These are phyloP conservation scores for Euwallacea similis DNA, from an alignment of 1,140 invertebrate species.

Conservation along the genomic window DNA sequence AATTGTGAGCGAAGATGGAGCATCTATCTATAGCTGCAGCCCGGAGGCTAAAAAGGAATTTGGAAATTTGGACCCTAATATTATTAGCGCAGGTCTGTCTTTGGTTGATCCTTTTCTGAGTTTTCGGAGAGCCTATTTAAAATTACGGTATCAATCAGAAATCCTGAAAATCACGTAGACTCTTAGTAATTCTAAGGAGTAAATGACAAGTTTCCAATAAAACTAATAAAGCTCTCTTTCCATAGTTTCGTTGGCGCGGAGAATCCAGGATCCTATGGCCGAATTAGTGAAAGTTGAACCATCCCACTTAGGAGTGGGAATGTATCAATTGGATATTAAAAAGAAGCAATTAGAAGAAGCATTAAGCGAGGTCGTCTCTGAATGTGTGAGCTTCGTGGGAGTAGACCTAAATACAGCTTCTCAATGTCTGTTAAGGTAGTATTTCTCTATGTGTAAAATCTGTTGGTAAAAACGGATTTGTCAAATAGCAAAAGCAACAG, in stretches of 20 bases:
- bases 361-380: constrained; percentile 73
- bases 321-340: constrained; percentile 90
- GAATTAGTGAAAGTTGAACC: constrained; percentile 93
- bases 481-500: no score
- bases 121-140: constrained; percentile 7
- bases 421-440: constrained; percentile 10
- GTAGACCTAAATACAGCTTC: constrained; percentile 88
- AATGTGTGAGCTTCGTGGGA: constrained; percentile 90
- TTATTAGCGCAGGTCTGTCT: constrained; percentile 72
- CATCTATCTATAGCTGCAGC: constrained; percentile 88
- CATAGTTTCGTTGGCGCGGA: constrained; percentile 78
- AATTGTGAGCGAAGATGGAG: constrained; percentile 86
- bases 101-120: no score
- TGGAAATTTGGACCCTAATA: constrained; percentile 75
- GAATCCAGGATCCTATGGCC: constrained; percentile 84
- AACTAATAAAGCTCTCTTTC: constrained; percentile 3
- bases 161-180: neutral
- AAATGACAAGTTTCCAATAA: neutral
- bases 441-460: no score
- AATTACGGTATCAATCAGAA: no score
- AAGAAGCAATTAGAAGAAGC: constrained; percentile 73
- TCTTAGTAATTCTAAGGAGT: no score
- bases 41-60: constrained; percentile 82
- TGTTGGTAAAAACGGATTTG: no score
- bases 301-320: constrained; percentile 85